Conservation (phyloP, 2,888 invertebrate genomes). For the Tridacna crocea region DNA sequence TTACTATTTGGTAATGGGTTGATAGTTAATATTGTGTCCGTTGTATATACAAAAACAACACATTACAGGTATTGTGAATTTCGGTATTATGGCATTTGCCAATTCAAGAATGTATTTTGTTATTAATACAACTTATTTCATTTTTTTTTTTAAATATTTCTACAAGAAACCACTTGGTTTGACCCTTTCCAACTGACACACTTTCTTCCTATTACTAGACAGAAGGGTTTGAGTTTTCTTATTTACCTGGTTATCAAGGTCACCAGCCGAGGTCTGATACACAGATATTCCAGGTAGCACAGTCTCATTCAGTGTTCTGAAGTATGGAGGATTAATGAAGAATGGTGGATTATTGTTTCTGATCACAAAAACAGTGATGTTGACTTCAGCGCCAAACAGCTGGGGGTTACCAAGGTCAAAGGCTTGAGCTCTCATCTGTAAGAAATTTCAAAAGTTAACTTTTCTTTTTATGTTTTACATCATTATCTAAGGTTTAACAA, state of each 20-base stretch:
- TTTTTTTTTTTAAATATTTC: too few species aligned
- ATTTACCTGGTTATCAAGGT: slow-evolving; percentile 66
- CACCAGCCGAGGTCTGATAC: slow-evolving; percentile 69
- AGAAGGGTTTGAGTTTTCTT: too few species aligned
- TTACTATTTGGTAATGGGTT: too few species aligned
- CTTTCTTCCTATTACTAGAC: too few species aligned
- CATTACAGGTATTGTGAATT: too few species aligned
- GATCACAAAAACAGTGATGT: slow-evolving; percentile 71
- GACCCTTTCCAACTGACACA: too few species aligned
- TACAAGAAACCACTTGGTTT: too few species aligned
- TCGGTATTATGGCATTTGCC: too few species aligned
- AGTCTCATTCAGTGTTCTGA: slow-evolving; percentile 64
- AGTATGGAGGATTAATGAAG: slow-evolving; percentile 70
- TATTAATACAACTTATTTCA: too few species aligned
- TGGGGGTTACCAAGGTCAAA: slow-evolving; percentile 74
- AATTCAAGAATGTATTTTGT: too few species aligned
- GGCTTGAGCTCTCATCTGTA: slow-evolving; percentile 75
- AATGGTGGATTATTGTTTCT: slow-evolving; percentile 75
- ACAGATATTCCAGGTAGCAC: slow-evolving; percentile 56
- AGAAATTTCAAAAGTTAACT: slow-evolving; percentile 25
- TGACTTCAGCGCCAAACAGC: slow-evolving; percentile 63
- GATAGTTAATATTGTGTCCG: too few species aligned
- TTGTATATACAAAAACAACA: too few species aligned
- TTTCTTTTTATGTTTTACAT: background rate
- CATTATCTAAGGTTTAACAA: background rate